Base-by-base conservation (phyloP, 2,888 invertebrate species). In the Aporophyla nigra region DNA sequence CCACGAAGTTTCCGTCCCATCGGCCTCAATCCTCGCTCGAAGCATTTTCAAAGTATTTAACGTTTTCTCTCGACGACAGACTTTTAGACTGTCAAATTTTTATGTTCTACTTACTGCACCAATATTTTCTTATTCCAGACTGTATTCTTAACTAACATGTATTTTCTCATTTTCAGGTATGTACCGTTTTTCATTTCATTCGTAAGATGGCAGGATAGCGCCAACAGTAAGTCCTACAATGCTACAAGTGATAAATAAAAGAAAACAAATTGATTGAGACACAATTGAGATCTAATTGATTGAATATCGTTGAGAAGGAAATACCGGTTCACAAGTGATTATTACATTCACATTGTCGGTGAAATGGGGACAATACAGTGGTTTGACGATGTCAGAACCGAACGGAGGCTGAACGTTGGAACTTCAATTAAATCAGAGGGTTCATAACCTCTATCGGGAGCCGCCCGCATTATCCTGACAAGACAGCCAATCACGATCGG, bases 401-500 rank as follows among this genome's bases (percentile, higher is more conserved):
- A 80, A 79, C 82, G 88, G 87, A 89, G 91, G 90, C 90, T 90
- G 91, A 77, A 81, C 84, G 77, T 91, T 93, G 93, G 93, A 93
- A 94, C 92, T 94, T 95, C 95, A 95, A 95, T 96, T 95, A 96
- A 95, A 94, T 93, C 95, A 92, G 94, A 92, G 93, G 93, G 95
- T 93, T 93, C 94, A 94, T 93, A 94, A 93, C 94, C 93, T 93
- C 91, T 88, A 91, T 90, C 86, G 89, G 89, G 83, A 80, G 91
- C 94, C 95, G 91, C 95, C 96, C 96, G 95, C 94, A 95, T 95
- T 93, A 93, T 93, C 89, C 91, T 90, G 91, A 91, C 92, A 92
- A 88, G 90, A 90, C 91, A 92, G 90, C 94, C 95, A 95, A 95
- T 95, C 94, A 94, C 90, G 89, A 84, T 82, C 88, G 89, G 90